Percentiles rank a stretch among this genome's conserved stretches.
phyloP scores from a whole-genome alignment of 2,113 vertebrate genomes.

The Pseudorectes ferrugineus region DNA sequence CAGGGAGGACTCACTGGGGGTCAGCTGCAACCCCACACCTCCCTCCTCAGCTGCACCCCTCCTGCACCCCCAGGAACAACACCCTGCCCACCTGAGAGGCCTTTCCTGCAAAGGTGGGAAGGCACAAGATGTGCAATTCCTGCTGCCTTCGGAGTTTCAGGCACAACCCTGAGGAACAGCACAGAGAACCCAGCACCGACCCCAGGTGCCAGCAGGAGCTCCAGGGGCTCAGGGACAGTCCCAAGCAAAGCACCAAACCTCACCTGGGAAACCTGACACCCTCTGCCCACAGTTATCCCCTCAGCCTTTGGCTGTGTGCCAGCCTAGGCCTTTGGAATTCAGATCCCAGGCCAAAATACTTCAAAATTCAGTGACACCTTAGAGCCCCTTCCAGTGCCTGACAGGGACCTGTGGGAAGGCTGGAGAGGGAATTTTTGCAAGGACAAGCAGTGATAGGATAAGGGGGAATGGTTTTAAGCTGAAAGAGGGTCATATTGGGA shows the following conservation, averaged over 20 bases:
- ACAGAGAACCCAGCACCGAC: accelerated
- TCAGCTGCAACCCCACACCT: neutral
- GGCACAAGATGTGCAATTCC: neutral
- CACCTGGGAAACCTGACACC: neutral
- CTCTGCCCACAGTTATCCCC: neutral
- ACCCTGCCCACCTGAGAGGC: neutral
- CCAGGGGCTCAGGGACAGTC: accelerated
- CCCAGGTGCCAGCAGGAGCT: neutral
- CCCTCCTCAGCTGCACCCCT: neutral
- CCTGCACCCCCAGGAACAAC: accelerated
- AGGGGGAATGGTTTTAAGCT: neutral
- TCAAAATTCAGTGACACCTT: neutral
- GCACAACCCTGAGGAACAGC: accelerated
- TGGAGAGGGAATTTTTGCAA: neutral
- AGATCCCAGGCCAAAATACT: neutral
- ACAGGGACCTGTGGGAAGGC: accelerated
- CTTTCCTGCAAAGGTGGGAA: neutral
- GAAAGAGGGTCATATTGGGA: neutral
- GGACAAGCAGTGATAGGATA: neutral
- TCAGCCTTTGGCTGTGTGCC: neutral
- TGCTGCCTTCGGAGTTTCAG: neutral
- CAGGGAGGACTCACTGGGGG: accelerated
- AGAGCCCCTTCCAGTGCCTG: neutral
- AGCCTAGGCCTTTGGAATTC: neutral
- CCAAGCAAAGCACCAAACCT: neutral